Evolutionary conservation across 2,113 vertebrate species (phyloP).

Genomic region (Picathartes gymnocephalus): DNA sequence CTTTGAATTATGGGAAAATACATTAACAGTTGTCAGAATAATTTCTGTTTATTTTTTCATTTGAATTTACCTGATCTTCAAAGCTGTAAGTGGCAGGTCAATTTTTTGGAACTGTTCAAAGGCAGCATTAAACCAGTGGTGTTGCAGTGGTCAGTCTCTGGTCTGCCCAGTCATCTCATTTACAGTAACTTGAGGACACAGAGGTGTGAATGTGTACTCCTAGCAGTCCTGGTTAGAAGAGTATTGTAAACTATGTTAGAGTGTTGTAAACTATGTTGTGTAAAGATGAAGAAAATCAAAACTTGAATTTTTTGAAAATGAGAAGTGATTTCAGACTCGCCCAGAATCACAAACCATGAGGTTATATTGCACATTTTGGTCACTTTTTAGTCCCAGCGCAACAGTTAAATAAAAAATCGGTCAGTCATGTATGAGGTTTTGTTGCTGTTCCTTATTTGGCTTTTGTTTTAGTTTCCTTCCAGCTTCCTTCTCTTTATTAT

Average conservation of each 20-base stretch:
- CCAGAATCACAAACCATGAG: neutral
- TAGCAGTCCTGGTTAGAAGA: neutral
- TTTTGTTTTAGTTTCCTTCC: neutral
- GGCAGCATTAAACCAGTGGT: neutral
- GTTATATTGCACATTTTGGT: neutral
- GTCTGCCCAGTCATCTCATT: neutral
- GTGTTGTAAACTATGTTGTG: neutral
- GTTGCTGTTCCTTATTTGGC: neutral
- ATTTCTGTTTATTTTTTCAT: neutral
- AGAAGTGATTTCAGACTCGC: neutral
- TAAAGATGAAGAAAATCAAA: neutral
- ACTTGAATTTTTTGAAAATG: neutral
- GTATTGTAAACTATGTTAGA: neutral
- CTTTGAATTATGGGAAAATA: neutral
- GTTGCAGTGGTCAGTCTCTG: neutral
- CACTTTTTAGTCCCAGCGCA: neutral
- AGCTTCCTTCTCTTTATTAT: neutral
- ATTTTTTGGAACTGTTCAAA: neutral
- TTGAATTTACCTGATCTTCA: neutral
- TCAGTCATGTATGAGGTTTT: no score
- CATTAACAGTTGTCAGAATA: neutral
- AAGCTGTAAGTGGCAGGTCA: neutral
- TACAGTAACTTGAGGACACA: neutral
- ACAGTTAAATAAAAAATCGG: neutral
- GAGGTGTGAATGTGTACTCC: neutral